Conservation (phyloP, 2,113 vertebrate species). For the Ptilorrhoa leucosticta region DNA sequence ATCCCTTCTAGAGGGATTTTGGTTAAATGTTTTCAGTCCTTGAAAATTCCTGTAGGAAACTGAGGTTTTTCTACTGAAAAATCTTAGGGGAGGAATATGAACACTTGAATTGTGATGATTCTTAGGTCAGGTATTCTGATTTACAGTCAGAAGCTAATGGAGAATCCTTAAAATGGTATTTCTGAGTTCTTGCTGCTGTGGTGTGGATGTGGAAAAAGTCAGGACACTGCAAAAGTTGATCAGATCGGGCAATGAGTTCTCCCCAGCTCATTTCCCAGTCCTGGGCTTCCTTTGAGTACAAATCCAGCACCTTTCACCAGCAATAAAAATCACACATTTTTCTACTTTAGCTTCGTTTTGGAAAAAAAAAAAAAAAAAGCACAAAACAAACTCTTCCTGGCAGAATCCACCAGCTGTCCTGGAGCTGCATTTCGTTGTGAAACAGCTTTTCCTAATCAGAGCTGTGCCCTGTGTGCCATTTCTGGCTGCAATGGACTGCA, state of each 20-base stretch:
- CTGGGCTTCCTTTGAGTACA: not conserved
- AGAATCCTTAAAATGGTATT: not conserved
- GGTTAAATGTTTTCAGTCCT: not conserved
- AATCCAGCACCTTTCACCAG: conserved; percentile 37
- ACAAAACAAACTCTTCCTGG: not conserved
- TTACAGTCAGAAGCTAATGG: not conserved
- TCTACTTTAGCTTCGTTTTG: not conserved
- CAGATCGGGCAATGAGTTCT: not conserved
- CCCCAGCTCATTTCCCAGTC: not conserved
- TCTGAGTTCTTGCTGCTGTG: not conserved
- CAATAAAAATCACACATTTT: conserved; percentile 37
- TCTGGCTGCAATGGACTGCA: not conserved
- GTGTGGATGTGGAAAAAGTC: not conserved
- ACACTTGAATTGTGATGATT: not conserved
- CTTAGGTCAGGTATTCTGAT: not conserved
- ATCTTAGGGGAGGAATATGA: not conserved
- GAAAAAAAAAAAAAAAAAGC: not conserved
- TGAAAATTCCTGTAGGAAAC: not conserved
- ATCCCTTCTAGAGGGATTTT: not conserved
- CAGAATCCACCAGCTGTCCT: not conserved
- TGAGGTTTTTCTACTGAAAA: not conserved
- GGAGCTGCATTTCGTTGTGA: not conserved
- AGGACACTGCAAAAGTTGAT: not conserved
- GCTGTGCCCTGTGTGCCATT: conserved; percentile 16
- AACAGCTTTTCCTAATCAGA: conserved; percentile 46